Evolutionary conservation across 1,140 invertebrate species (phyloP), one percentile per base, ranked within the genome.

Genomic region (Mya arenaria): DNA sequence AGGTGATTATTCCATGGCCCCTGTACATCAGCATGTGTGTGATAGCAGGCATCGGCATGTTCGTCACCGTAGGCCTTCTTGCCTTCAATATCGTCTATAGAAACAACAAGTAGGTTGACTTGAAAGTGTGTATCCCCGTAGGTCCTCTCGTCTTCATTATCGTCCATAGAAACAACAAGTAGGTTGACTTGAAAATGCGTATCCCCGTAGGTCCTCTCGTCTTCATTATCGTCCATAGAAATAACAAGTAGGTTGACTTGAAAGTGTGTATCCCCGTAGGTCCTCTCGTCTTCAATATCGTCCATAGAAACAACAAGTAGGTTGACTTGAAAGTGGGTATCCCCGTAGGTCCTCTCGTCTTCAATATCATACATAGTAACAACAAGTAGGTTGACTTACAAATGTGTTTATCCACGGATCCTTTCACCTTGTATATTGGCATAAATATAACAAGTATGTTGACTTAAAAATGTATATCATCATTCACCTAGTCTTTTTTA

Each of bases 31-130:
- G 15, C 13, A 66, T 66, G 63, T 30, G 23, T 10, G 25, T 4
- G 4, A 23, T 66, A 4, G 63, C 63, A 5, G 32, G n/a, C 23
- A 36, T 32, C 15, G 63, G 63, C 23, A 66, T 66, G 15, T 15
- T 66, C n/a, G 8, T 66, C 32, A 32, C 25, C 23, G 63, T 66
- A 30, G 63, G 23, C 15, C 23, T 28, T 15, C 32, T 66, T 23
- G 32, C 32, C 32, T 66, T 66, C 63, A 66, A 66, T 23, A 23
- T 66, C 32, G 10, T 66, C 63, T 66, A 66, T 23, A 66, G 63
- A 36, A 13, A 36, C 63, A n/a, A 66, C 32, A 32, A 17, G 63
- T 66, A 60, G 19, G 56, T 60, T n/a, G n/a, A n/a, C n/a, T n/a
- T n/a, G n/a, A n/a, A n/a, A n/a, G n/a, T 66, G 15, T 15, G 25